Base-by-base conservation (phyloP, 2,113 vertebrate species). In the Oryctolagus cuniculus region DNA sequence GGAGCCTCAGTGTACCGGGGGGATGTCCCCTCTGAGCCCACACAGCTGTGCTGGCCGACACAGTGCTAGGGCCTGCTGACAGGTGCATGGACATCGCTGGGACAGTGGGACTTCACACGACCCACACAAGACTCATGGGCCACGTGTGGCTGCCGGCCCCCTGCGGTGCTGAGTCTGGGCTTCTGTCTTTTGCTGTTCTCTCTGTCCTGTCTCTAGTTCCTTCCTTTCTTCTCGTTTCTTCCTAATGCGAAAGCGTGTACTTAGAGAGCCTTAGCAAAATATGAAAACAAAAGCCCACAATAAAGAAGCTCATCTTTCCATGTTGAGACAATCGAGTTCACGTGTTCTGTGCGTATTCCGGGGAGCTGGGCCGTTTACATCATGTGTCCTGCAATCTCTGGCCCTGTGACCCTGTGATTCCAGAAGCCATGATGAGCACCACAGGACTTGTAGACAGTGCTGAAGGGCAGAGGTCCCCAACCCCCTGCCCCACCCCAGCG, bases 401-500 rank as follows among this genome's bases (percentile, higher is more conserved):
- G 44, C 44, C 44, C 79, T 51, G 64, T 78, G 5, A 66, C 22
- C 29, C 84, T 88, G 90, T 25, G 67, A 67, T 87, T 67, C 29
- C 29, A 72, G 29, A 79, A 49, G 49, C n/a, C n/a, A 16, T 64
- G 31, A 21, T 7, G 0, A 73, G 58, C 7, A 7, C 27, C 29
- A 2, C 36, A 12, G 13, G 55, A 58, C 44, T 17, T 15, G 55
- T 58, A 58, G 44, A 44, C 44, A 44, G 44, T 44, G 44, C 44
- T 58, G 55, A 19, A 36, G 69, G 31, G 15, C 25, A 2, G 16
- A 27, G 0, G 21, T 31, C 24, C 24, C 4, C 0, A 13, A 5
- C 27, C 4, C 49, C 24, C 49, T 12, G 24, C 19, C 51, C 21
- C 4, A 5, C 25, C 13, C 31, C 5, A 1, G 0, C 9, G 3